phyloP scores from a whole-genome alignment of 2,113 vertebrate species.

The Sitta europaea region DNA sequence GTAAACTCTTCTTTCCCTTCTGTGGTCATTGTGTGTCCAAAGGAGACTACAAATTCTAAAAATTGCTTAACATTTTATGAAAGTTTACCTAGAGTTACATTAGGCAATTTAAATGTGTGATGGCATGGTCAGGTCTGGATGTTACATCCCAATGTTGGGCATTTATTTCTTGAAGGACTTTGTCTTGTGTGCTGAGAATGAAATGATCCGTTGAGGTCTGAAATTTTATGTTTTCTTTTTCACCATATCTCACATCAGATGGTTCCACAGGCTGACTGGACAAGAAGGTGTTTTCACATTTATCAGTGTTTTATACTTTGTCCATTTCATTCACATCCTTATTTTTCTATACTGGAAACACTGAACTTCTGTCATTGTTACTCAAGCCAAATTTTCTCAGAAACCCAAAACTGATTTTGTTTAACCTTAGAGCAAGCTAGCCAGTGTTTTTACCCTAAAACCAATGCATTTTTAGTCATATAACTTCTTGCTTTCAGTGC shows the following conservation, averaged over 20 bases:
- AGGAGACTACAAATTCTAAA: not conserved
- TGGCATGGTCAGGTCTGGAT: not conserved
- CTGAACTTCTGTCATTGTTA: not conserved
- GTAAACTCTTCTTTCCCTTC: not conserved
- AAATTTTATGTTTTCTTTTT: not conserved
- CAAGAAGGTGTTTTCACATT: not conserved
- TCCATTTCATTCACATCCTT: not conserved
- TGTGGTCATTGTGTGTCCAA: not conserved
- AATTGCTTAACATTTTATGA: not conserved
- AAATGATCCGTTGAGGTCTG: not conserved
- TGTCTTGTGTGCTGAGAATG: not conserved
- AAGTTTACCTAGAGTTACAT: not conserved
- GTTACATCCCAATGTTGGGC: not conserved
- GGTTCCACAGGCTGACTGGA: not conserved
- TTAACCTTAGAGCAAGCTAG: not conserved
- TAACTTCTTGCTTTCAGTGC: not conserved
- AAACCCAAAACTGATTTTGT: not conserved
- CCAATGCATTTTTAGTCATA: not conserved
- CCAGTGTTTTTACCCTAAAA: not conserved
- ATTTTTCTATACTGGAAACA: not conserved
- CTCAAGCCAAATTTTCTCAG: not conserved
- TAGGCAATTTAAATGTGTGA: not conserved
- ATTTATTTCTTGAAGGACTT: not conserved
- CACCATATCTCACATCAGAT: not conserved
- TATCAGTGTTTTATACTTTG: not conserved